Evolutionary conservation across 2,113 vertebrate species (phyloP), one percentile per base, ranked within the genome.

Genomic region (Leptobrachium leishanense): DNA sequence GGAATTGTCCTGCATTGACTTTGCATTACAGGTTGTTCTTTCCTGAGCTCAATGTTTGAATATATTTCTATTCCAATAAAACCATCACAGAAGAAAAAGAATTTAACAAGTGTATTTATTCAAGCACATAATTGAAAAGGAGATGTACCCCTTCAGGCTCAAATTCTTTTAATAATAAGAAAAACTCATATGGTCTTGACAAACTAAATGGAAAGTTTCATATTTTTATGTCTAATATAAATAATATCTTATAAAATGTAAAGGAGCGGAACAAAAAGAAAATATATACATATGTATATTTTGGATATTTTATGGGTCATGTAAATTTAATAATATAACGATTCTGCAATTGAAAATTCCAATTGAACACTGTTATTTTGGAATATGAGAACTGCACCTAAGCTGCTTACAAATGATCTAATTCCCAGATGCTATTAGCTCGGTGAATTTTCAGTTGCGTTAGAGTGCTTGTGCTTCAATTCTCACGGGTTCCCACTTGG

Each of bases 61-160:
- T 67, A 79, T 57, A 46, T 62, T 73, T 66, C n/a, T 40, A 67
- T 73, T 63, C 77, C 43, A 57, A 79, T 79, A 73, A 53, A 42
- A 73, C 50, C n/a, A 53, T 11, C 39, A 40, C 55, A 67, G 42
- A 7, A 41, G 64, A 40, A 74, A 68, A 46, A 20, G 1, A 11
- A 15, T 5, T 12, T 10, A 46, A 59, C 12, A 62, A 46, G 20
- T 62, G 54, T 74, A 81, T 74, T 81, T 81, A 81, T 68, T 74
- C 71, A 81, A 81, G 78, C 78, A 81, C 73, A 74, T 81, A 81
- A 81, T 81, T 81, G 65, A 74, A 74, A 81, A 50, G 41, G 63
- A 74, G 72, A n/a, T 44, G 62, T 81, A 54, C 3, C 43, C 65
- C 78, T 46, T 68, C 64, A 50, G 78, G 65, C 53, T 74, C 68